Evolutionary conservation across 2,888 invertebrate species (phyloP).

Genomic region (Seira musarum): DNA sequence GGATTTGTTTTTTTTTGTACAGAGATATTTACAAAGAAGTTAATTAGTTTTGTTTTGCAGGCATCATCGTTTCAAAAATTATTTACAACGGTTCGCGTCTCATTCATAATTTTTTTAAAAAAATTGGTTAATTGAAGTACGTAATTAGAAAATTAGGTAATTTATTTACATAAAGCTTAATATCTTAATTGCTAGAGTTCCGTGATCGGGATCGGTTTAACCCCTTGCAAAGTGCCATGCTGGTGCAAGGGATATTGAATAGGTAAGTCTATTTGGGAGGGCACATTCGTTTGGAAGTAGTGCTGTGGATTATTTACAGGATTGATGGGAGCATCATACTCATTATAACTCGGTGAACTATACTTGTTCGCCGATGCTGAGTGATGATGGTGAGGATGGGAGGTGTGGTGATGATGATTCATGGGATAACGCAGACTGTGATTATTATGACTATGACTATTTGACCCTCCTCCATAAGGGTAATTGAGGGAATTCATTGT

Average conservation of each 20-base stretch:
- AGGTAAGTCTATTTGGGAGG: conserved; percentile 60
- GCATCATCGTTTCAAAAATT: background rate
- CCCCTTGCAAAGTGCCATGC: conserved; percentile 53
- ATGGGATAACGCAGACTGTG: conserved; percentile 56
- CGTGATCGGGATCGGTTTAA: conserved; percentile 68
- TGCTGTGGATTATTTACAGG: conserved; percentile 64
- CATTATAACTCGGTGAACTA: conserved; percentile 67
- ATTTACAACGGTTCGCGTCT: background rate
- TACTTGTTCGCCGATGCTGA: conserved; percentile 57
- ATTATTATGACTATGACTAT: conserved; percentile 58
- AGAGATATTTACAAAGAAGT: background rate
- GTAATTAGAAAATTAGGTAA: too few relatives aligned
- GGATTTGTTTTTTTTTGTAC: background rate
- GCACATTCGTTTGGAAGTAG: conserved; percentile 48
- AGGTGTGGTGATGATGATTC: conserved; percentile 23
- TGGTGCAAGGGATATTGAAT: conserved; percentile 63
- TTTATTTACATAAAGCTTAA: conserved; percentile 36
- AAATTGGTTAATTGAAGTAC: too few relatives aligned
- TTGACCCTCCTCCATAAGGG: conserved; percentile 56
- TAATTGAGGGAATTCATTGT: conserved; percentile 65
- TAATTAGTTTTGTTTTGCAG: background rate
- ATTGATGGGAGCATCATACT: conserved; percentile 68
- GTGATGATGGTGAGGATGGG: conserved; percentile 55
- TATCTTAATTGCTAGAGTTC: conserved; percentile 69
- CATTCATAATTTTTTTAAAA: too few relatives aligned